Evolutionary conservation across 2,113 vertebrate species (phyloP).

Genomic region (Pongo abelii): DNA sequence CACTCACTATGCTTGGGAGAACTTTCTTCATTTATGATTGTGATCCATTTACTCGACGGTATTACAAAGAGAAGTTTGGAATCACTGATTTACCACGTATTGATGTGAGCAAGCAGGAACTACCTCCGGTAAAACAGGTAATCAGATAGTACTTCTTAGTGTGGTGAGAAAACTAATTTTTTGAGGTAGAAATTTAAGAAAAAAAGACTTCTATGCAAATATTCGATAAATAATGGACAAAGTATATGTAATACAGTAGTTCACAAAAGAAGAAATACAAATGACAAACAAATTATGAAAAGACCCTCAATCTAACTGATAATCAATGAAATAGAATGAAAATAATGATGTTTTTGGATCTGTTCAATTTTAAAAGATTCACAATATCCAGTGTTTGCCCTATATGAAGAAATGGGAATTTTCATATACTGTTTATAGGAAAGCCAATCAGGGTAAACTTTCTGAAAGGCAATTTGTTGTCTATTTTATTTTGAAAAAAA

Average conservation of each 20-base stretch:
- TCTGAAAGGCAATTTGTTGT: neutral
- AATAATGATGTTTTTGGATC: neutral
- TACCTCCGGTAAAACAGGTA: slow-evolving; percentile 82
- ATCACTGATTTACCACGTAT: slow-evolving; percentile 85
- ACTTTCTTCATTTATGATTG: slow-evolving; percentile 93
- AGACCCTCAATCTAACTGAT: neutral
- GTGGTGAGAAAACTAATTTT: neutral
- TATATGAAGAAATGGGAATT: neutral
- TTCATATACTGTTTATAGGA: neutral
- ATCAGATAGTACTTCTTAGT: neutral
- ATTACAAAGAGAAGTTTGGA: slow-evolving; percentile 88
- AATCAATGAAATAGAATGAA: neutral
- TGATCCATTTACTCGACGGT: slow-evolving; percentile 91
- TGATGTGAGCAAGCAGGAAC: slow-evolving; percentile 78
- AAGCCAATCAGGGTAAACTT: neutral
- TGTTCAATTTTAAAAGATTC: slow-evolving; percentile 9
- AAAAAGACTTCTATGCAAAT: neutral
- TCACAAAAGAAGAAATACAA: slow-evolving; percentile 29
- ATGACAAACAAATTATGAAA: neutral
- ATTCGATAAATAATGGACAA: neutral
- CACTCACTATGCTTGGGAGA: slow-evolving; percentile 88
- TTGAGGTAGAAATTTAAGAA: neutral
- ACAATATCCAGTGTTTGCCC: neutral
- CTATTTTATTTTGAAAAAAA: neutral
- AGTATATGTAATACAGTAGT: neutral